These are phyloP conservation scores for Heliothis virescens DNA, from an alignment of 1,140 invertebrate genomes.

Conservation along the genomic window DNA sequence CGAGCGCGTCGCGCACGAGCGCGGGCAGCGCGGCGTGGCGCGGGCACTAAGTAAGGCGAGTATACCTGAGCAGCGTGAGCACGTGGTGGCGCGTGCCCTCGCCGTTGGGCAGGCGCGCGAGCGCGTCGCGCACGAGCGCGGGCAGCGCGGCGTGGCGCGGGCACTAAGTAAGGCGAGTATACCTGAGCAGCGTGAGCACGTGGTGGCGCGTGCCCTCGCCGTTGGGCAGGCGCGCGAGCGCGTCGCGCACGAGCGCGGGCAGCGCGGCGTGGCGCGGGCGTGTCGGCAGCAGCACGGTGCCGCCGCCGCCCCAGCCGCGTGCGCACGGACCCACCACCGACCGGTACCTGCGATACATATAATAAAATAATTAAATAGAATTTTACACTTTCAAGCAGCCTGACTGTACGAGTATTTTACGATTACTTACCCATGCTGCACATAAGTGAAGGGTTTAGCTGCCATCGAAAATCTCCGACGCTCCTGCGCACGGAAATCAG, in stretches of 20 bases:
- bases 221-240: constrained; percentile 96
- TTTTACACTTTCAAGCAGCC: neutral
- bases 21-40: no score
- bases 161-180: no score
- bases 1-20: no score
- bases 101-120: no score
- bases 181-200: no score
- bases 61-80: no score
- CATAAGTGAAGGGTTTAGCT: constrained; percentile 79
- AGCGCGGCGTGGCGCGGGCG: constrained; percentile 97
- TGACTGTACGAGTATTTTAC: no score
- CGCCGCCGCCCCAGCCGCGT: constrained; percentile 90
- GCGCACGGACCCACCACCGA: constrained; percentile 66
- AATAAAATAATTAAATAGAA: neutral
- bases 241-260: constrained; percentile 95
- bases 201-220: no score
- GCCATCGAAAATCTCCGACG: constrained; percentile 68
- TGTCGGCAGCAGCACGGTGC: constrained; percentile 94
- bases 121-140: no score
- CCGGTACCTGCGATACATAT: constrained; percentile 60
- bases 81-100: no score
- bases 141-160: no score
- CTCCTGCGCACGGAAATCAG: constrained; percentile 91
- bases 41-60: no score
- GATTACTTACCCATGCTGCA: constrained; percentile 83